phyloP scores from a whole-genome alignment of 1,140 invertebrate genomes.

The Drosophila melanica region DNA sequence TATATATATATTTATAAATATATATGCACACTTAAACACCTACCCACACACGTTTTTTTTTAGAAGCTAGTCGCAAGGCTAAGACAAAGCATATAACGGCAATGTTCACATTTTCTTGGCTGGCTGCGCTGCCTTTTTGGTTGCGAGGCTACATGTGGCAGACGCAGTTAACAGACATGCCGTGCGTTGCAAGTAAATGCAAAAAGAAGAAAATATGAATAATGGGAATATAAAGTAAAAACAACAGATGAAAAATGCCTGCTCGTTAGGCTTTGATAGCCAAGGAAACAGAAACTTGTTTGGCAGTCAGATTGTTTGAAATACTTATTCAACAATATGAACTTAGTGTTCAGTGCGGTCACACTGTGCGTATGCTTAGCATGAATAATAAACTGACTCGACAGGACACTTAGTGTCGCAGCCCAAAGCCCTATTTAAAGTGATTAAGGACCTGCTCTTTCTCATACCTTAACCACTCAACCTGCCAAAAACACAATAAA shows the following conservation, averaged over 20 bases:
- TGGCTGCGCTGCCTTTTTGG: constrained; percentile 33
- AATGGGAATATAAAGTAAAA: not conserved
- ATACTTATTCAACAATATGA: constrained; percentile 11
- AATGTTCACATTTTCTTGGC: constrained; percentile 53
- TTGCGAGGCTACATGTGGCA: constrained; percentile 8
- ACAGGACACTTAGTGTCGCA: not conserved
- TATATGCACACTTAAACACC: not conserved
- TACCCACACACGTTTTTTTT: not conserved
- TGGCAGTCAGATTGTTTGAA: constrained; percentile 20
- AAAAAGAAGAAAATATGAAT: constrained; percentile 14
- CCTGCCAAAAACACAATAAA: not conserved
- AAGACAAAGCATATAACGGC: constrained; percentile 31
- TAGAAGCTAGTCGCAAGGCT: constrained; percentile 9
- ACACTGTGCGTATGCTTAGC: constrained; percentile 7
- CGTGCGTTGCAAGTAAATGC: constrained; percentile 15
- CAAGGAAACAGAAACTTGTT: constrained; percentile 33
- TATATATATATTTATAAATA: not conserved
- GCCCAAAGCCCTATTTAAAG: not conserved
- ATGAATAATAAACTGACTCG: constrained; percentile 1
- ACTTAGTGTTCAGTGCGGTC: not conserved
- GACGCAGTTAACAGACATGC: constrained; percentile 30
- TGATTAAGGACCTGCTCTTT: not conserved
- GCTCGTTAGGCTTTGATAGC: constrained; percentile 41
- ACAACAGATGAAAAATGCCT: constrained; percentile 29
- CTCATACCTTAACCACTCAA: not conserved